phyloP scores from a whole-genome alignment of 2,797 vertebrate genomes.

The Poliocrania exsul region DNA sequence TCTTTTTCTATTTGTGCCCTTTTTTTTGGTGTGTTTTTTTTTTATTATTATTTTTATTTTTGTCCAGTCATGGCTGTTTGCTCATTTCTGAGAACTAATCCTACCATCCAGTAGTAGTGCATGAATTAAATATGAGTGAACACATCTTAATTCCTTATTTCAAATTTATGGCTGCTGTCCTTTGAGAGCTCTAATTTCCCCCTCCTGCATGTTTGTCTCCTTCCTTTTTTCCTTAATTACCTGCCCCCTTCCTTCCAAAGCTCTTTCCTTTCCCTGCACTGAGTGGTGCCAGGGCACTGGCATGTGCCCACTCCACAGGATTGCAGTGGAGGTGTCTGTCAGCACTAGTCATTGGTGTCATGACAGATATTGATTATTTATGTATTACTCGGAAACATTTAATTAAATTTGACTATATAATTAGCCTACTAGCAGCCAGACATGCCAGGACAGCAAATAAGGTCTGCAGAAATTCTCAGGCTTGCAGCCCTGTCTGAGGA shows the following conservation, averaged over 20 bases:
- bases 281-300: neutral
- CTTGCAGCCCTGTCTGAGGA: neutral
- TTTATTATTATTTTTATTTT: neutral
- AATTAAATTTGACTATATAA: slow-evolving; percentile 21
- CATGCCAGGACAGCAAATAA: neutral
- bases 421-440: neutral
- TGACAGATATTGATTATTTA: slow-evolving; percentile 27
- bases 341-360: neutral
- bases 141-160: slow-evolving; percentile 36
- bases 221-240: neutral
- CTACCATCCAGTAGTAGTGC: neutral
- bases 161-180: neutral
- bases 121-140: slow-evolving; percentile 46
- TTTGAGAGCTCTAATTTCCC: neutral
- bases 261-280: neutral
- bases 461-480: neutral
- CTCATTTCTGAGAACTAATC: neutral
- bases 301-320: neutral
- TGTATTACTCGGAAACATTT: slow-evolving; percentile 25
- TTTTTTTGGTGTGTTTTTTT: neutral
- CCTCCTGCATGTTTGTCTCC: neutral
- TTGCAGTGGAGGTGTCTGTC: neutral
- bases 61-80: neutral
- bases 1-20: neutral
- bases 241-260: neutral